phyloP scores from a whole-genome alignment of 1,140 invertebrate species.

The Phenacoccus solenopsis region DNA sequence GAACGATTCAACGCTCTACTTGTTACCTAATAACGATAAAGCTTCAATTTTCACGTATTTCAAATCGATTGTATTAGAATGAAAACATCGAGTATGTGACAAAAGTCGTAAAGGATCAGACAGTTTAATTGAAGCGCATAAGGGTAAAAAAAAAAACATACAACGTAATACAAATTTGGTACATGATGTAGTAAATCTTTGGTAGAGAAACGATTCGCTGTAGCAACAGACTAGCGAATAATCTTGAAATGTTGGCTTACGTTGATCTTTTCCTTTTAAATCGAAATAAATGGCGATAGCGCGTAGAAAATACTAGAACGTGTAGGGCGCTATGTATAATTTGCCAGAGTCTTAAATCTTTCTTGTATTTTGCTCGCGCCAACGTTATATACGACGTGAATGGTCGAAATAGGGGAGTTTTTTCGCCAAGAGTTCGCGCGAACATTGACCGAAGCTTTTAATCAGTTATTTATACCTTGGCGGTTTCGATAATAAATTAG shows the following conservation, averaged over 20 bases:
- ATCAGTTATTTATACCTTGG: background rate
- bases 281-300: background rate
- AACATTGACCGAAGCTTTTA: background rate
- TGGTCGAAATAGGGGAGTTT: background rate
- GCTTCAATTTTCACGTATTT: background rate
- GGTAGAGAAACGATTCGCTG: background rate
- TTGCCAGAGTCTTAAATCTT: background rate
- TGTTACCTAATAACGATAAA: no score
- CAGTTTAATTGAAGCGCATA: background rate
- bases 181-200: background rate
- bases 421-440: background rate
- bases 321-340: background rate
- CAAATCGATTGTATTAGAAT: background rate
- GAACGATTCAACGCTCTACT: no score
- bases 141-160: background rate
- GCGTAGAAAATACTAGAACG: background rate
- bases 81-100: background rate
- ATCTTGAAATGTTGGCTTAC: constrained; percentile 1
- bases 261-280: background rate
- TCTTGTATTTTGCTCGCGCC: background rate
- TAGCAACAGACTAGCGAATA: background rate
- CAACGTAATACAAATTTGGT: background rate
- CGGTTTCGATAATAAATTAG: background rate
- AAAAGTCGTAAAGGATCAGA: background rate
- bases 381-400: background rate